Conservation (phyloP, 2,888 invertebrate species). For the Calameuta idolon region DNA sequence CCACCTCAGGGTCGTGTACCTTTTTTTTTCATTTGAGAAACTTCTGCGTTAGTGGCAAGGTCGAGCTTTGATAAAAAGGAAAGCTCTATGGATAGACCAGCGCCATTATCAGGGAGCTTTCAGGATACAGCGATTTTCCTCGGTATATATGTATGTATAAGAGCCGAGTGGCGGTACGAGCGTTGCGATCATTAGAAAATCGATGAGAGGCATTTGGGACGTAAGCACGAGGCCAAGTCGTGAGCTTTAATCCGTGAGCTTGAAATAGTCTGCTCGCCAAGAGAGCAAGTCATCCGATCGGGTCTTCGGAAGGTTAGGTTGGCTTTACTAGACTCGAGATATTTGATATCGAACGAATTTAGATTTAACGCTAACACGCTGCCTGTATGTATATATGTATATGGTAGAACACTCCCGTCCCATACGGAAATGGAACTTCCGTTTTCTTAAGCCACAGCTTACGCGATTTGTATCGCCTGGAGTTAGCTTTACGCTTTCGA, state of each 20-base stretch:
- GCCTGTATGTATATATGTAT: background rate
- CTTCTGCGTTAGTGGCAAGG: background rate
- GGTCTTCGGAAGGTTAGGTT: background rate
- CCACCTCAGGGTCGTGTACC: background rate
- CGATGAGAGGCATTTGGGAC: constrained; percentile 20
- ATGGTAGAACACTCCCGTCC: background rate
- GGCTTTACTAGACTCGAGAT: background rate
- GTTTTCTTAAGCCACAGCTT: constrained; percentile 11
- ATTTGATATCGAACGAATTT: background rate
- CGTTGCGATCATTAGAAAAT: constrained; percentile 38
- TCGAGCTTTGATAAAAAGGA: background rate
- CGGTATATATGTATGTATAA: constrained; percentile 10
- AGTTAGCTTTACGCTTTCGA: background rate
- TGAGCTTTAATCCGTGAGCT: background rate
- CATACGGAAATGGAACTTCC: constrained; percentile 44
- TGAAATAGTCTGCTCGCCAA: background rate
- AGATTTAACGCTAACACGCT: background rate
- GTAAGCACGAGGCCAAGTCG: background rate
- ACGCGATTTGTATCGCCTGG: background rate
- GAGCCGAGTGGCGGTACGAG: constrained; percentile 12
- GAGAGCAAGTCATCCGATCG: background rate
- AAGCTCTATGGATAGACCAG: background rate
- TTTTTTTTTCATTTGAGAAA: background rate
- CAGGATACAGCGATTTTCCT: background rate
- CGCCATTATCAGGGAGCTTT: background rate